Base-by-base conservation (phyloP, 2,797 vertebrate species). In the Pagetopsis macropterus region DNA sequence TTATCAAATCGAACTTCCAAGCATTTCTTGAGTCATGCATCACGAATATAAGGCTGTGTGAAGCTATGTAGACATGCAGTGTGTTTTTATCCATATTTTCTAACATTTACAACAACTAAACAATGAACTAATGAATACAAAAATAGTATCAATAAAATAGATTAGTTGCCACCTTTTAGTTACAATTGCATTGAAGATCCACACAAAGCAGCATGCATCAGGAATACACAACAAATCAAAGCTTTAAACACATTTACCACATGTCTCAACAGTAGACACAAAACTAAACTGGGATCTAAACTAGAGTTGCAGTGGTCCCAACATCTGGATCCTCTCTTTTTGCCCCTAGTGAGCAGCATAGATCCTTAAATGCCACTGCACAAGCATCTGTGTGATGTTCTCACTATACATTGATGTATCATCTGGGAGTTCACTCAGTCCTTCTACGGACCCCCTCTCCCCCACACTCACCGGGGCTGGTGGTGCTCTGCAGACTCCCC, bases 391-490 rank as follows among this genome's bases (percentile, higher is more conserved):
- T 64, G 55, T 45, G 43, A 58, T 61, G 27, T 37, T 27, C n/a
- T 19, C 23, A 68, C 56, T 50, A 57, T 60, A 51, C 27, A 44
- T 60, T 48, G 33, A 64, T 17, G 2, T 37, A 52, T 65, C 17
- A 70, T 60, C 62, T 56, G n/a, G 60, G 33, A 64, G 64, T 65
- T 76, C 48, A 21, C 52, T 56, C 51, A n/a, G 27, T 77, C 48
- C 60, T 40, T 79, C 33, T 27, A 61, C 33, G 61, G 80, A 84
- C 59, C 46, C 77, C 43, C 57, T 51, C 64, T 15, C 56, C 16
- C 62, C 17, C 45, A 81, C 77, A 94, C 96, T 96, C 94, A 97
- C 96, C 96, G 78, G 95, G 89, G 70, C 93, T 92, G 87, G 86
- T 87, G 72, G 93, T 89, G 84, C 91, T 93, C 90, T 96, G 96